Conservation (phyloP, 2,888 invertebrate genomes). For the Acheta domesticus region DNA sequence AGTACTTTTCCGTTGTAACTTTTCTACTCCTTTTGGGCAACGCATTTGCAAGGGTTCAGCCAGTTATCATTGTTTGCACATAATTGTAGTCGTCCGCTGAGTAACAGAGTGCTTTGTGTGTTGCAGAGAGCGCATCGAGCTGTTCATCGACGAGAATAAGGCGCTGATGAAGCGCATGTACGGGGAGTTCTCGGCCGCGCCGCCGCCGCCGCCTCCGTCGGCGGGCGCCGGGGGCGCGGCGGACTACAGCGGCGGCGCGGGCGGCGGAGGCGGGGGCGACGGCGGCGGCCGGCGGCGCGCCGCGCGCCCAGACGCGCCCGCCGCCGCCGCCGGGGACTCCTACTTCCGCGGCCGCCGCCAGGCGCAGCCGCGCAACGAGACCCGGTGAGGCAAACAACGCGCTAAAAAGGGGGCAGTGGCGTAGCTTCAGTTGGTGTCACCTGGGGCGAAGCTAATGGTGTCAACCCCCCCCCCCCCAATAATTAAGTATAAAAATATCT, state of each 20-base stretch:
- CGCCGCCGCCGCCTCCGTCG: conserved; percentile 41
- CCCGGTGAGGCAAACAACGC: not conserved
- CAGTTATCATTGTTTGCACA: too few species aligned
- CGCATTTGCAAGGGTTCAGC: too few species aligned
- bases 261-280: not conserved
- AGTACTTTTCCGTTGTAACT: too few species aligned
- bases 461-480: too few species aligned
- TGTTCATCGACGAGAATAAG: conserved; percentile 91
- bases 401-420: too few species aligned
- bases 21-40: too few species aligned
- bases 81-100: too few species aligned
- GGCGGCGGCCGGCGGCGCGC: not conserved
- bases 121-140: conserved; percentile 81
- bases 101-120: too few species aligned
- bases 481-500: too few species aligned
- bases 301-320: not conserved
- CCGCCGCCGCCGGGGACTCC: not conserved
- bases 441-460: too few species aligned
- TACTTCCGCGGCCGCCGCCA: not conserved
- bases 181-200: conserved; percentile 70
- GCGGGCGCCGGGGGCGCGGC: conserved; percentile 25
- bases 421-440: too few species aligned
- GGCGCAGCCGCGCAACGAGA: not conserved
- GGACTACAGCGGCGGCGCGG: conserved; percentile 21
- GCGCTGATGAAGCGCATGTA: conserved; percentile 91